Conservation (phyloP, 2,797 vertebrate species). For the Pagetopsis macropterus region DNA sequence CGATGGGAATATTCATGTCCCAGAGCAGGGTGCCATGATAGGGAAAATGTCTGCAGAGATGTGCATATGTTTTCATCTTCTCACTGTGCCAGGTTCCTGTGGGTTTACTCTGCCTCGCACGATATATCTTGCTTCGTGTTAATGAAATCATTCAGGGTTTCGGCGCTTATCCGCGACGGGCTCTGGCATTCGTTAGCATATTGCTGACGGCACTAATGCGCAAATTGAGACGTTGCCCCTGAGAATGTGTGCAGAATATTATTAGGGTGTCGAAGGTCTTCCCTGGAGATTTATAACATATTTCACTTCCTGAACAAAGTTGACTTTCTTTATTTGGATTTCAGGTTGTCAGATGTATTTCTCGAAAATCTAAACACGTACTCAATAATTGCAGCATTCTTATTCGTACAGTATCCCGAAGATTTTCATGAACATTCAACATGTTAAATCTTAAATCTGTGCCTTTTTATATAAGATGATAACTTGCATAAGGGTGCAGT, state of each 20-base stretch:
- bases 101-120: slow-evolving; percentile 42
- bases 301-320: slow-evolving; percentile 20
- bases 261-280: slow-evolving; percentile 35
- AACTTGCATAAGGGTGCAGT: background rate
- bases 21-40: background rate
- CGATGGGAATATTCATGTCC: slow-evolving; percentile 10
- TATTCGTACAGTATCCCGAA: background rate
- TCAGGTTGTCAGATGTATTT: background rate
- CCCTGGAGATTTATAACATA: slow-evolving; percentile 23
- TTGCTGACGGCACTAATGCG: slow-evolving; percentile 48
- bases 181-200: slow-evolving; percentile 30
- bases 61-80: slow-evolving; percentile 26
- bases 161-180: slow-evolving; percentile 50
- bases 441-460: background rate
- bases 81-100: slow-evolving; percentile 38
- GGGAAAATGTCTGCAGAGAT: slow-evolving; percentile 17
- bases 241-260: slow-evolving; percentile 56
- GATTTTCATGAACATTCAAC: background rate
- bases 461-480: background rate
- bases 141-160: slow-evolving; percentile 62
- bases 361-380: too few species aligned
- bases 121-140: slow-evolving; percentile 44
- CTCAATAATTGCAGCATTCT: background rate
- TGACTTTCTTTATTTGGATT: slow-evolving; percentile 23
- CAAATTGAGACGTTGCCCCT: slow-evolving; percentile 45